Evolutionary conservation across 2,797 vertebrate species (phyloP).

Genomic region (Pithecia hirsuta): DNA sequence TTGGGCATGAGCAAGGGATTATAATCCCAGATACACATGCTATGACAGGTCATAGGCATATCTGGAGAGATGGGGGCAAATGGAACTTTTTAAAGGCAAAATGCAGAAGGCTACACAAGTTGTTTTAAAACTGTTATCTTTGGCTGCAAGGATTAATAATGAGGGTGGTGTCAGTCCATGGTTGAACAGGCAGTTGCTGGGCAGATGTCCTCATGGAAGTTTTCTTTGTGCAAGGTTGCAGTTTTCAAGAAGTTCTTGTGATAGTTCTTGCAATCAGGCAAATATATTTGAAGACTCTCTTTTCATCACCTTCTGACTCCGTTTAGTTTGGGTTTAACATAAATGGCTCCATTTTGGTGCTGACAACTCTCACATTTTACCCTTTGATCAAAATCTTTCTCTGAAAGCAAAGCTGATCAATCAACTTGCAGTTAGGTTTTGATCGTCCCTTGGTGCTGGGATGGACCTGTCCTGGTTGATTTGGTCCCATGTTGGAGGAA

Average conservation of each 20-base stretch:
- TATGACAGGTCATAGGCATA: not conserved
- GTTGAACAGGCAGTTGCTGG: not conserved
- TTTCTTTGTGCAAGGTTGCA: not conserved
- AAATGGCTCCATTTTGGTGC: not conserved
- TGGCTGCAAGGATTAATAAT: not conserved
- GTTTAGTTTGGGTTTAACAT: not conserved
- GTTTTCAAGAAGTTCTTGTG: not conserved
- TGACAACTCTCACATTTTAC: not conserved
- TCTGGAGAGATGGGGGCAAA: not conserved
- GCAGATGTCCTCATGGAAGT: not conserved
- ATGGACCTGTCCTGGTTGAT: not conserved
- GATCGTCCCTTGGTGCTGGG: not conserved
- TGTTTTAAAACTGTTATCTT: not conserved
- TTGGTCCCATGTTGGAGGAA: not conserved
- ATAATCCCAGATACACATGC: not conserved
- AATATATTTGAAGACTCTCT: not conserved
- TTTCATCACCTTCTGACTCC: not conserved
- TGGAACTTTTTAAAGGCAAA: not conserved
- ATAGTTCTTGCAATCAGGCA: not conserved
- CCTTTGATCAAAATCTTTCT: not conserved
- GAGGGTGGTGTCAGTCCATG: not conserved
- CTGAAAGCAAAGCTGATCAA: not conserved
- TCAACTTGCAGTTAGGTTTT: not conserved
- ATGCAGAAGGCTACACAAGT: not conserved
- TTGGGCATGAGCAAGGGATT: not conserved